Percentiles rank a stretch among this genome's conserved stretches.
phyloP scores from a whole-genome alignment of 2,113 vertebrate genomes.

The Lipophrys pholis region DNA sequence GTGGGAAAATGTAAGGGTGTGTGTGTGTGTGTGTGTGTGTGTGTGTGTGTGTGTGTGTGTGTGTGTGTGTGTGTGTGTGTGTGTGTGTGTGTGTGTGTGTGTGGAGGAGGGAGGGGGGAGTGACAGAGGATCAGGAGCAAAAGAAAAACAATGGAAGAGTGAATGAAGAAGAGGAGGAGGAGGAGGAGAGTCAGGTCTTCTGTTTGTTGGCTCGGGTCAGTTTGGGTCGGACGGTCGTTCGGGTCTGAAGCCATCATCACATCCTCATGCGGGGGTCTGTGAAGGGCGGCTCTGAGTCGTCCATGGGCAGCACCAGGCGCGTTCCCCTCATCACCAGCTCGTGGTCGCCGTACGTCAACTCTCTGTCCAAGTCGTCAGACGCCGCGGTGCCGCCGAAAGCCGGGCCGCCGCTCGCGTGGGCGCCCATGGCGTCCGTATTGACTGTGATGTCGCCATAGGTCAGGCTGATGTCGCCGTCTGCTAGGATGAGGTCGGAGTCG shows the following conservation, averaged over 20 bases:
- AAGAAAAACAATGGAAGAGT: constrained; percentile 3
- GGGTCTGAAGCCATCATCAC: constrained; percentile 45
- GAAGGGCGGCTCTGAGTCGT: constrained; percentile 91
- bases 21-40: background rate
- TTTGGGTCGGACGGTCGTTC: constrained; percentile 18
- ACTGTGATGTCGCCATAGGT: constrained; percentile 93
- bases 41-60: background rate
- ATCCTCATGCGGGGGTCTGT: constrained; percentile 72
- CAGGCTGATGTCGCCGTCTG: constrained; percentile 92
- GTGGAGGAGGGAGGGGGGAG: constrained; percentile 2
- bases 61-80: background rate
- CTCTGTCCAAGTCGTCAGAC: constrained; percentile 88
- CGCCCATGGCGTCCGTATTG: constrained; percentile 83
- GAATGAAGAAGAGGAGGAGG: background rate
- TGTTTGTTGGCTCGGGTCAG: constrained; percentile 43
- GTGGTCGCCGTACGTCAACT: constrained; percentile 90
- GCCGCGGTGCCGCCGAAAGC: constrained; percentile 60
- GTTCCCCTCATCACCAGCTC: constrained; percentile 96
- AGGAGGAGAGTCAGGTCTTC: constrained; percentile 35
- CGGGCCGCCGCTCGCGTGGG: constrained; percentile 63
- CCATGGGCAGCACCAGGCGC: constrained; percentile 95
- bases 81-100: background rate
- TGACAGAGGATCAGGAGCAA: constrained; percentile 22
- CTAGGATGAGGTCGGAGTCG: constrained; percentile 96
- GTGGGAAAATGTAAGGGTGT: constrained; percentile 40